Conservation (phyloP, 2,113 vertebrate species). For the Puma concolor region DNA sequence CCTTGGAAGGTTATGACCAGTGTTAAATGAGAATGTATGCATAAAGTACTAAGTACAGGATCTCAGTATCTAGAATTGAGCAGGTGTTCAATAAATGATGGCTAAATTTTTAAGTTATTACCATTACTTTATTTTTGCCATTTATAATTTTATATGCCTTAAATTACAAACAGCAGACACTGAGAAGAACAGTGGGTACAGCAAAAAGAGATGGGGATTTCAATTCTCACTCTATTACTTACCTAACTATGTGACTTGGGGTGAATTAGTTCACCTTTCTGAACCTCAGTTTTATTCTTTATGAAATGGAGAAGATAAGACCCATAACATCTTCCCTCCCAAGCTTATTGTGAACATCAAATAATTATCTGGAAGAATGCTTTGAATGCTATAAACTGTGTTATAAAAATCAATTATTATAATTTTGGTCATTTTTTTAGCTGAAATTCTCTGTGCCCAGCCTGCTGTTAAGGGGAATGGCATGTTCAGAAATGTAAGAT, state of each 20-base stretch:
- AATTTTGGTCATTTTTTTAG: neutral
- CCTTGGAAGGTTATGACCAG: neutral
- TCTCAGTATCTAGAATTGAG: neutral
- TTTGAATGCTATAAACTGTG: slow-evolving; percentile 25
- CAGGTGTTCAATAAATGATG: neutral
- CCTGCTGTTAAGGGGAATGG: neutral
- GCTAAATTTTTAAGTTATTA: neutral
- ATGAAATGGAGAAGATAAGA: neutral
- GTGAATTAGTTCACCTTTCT: neutral
- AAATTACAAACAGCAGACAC: neutral
- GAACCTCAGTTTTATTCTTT: neutral
- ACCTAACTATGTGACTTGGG: neutral
- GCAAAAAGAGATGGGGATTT: neutral
- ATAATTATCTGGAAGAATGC: neutral
- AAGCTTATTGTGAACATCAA: slow-evolving; percentile 11
- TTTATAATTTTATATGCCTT: slow-evolving; percentile 27
- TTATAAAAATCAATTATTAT: neutral
- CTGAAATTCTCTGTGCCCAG: neutral
- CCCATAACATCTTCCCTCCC: neutral
- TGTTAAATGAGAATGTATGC: neutral
- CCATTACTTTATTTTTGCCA: neutral
- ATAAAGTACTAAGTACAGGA: neutral
- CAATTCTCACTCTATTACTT: neutral
- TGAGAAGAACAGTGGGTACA: neutral
- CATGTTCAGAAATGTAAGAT: slow-evolving; percentile 13